Base-by-base conservation (phyloP, 2,888 invertebrate species). In the Eilema sororculum region DNA sequence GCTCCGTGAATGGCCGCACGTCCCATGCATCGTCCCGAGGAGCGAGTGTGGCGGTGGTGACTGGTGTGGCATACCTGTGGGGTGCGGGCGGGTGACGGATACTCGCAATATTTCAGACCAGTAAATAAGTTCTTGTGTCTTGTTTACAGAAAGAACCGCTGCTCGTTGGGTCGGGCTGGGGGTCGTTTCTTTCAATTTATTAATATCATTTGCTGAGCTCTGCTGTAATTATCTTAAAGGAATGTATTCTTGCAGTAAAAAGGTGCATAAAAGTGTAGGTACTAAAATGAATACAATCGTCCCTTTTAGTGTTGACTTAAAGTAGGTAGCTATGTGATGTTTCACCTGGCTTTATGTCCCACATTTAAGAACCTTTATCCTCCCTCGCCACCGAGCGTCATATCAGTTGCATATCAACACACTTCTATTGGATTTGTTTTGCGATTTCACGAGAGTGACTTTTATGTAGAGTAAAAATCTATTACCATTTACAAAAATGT, bases 101-200 rank as follows among this genome's bases (percentile, higher is more conserved):
- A 60, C 41, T 58, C 41, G 28, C 22, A 67, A 59, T 67, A 65
- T 65, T 65, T 65, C 30, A 56, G 9, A n/a, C 16, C 3, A 24
- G 57, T 30, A 57, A 64, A 28, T 64, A 30, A 64, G 64, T 28
- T 52, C 33, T 65, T 57, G 24, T 57, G 33, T 65, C 57, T 28
- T 52, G 52, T 64, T 64, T 46, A 63, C 46, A 6, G 52, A 52
- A n/a, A 28, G 30, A n/a, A 28, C 30, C 52, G 25, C 8, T 13
- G 58, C 58, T 20, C 25, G 64, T 22, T 13, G 52, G n/a, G 64
- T n/a, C 30, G 64, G 25, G 22, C 13, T 28, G 28, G 25, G 24
- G 16, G 58, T 16, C 58, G 16, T 58, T 28, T 58, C 16, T 58
- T 25, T 58, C 41, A 52, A 52, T 62, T n/a, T 41, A 41, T 24